These are phyloP conservation scores for Epizoanthus scotinus DNA, from an alignment of 92 coral and sea anemone species.

Conservation along the genomic window DNA sequence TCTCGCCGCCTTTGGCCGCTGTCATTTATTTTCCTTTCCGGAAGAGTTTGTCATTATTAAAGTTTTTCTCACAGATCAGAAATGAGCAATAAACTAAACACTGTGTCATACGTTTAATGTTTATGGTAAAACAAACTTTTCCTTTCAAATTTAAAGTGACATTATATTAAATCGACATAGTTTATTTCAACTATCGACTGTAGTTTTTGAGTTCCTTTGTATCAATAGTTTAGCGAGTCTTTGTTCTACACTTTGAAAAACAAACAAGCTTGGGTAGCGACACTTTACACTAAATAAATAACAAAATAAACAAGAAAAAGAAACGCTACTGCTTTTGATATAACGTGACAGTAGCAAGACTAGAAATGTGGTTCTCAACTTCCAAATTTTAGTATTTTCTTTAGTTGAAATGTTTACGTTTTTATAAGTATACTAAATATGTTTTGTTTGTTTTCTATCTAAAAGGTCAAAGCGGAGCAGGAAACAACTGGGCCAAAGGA, in stretches of 20 bases:
- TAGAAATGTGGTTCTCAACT: background rate
- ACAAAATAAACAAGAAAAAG: no score
- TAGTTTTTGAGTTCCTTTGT: background rate
- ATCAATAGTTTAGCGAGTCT: no score
- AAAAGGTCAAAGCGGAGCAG: constrained; percentile 90
- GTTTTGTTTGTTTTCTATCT: background rate
- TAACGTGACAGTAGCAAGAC: no score
- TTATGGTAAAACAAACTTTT: background rate
- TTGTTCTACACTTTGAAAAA: no score
- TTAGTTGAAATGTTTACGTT: background rate
- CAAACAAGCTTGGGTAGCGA: no score
- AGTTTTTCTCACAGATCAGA: background rate
- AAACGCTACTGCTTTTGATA: no score
- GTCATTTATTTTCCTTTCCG: background rate
- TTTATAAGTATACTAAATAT: background rate
- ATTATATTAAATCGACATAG: background rate
- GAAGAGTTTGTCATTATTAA: background rate
- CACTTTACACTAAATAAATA: no score
- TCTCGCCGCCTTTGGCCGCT: background rate
- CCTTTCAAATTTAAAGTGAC: background rate
- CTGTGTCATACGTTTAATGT: background rate
- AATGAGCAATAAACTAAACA: background rate
- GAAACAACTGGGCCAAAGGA: constrained; percentile 95
- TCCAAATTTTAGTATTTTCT: background rate
- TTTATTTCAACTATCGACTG: no score